Percentiles rank a stretch among this genome's conserved stretches.
These are phyloP conservation scores for Tetraodon nigroviridis DNA, from an alignment of 2,113 vertebrate species.

Conservation along the genomic window DNA sequence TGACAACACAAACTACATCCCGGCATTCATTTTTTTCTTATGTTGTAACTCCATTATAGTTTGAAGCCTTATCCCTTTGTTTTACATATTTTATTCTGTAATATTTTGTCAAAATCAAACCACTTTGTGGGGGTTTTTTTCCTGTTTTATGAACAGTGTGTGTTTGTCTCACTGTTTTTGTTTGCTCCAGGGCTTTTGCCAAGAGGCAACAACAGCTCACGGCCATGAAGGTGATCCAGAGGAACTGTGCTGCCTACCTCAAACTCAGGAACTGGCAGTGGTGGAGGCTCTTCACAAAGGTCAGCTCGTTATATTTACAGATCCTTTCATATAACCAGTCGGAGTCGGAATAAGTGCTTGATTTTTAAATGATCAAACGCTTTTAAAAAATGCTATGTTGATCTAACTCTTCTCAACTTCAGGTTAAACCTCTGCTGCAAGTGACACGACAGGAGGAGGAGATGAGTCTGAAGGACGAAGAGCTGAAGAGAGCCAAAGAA, in stretches of 20 bases:
- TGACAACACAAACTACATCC: conserved; percentile 27
- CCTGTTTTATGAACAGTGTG: not conserved
- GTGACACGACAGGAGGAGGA: conserved; percentile 96
- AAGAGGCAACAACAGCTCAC: conserved; percentile 96
- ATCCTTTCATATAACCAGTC: no score
- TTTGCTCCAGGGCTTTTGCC: conserved; percentile 81
- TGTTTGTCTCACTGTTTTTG: conserved; percentile 5
- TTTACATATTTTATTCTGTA: not conserved
- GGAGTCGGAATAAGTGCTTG: no score
- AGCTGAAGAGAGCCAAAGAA: conserved; percentile 83
- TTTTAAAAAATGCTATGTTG: not conserved
- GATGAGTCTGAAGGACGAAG: conserved; percentile 91
- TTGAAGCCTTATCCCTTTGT: not conserved
- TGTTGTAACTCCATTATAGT: not conserved
- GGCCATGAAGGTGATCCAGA: conserved; percentile 97
- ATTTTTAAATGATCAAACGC: no score
- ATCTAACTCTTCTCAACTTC: not conserved
- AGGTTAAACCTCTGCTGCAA: conserved; percentile 97
- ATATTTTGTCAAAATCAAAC: not conserved
- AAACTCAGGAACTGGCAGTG: conserved; percentile 99
- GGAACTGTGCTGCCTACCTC: conserved; percentile 96
- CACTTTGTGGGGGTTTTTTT: not conserved
- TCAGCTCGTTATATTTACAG: conserved; percentile 33
- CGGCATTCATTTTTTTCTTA: not conserved
- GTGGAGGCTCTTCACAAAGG: conserved; percentile 99